Conservation (phyloP, 2,113 vertebrate species). For the Podarcis raffonei region DNA sequence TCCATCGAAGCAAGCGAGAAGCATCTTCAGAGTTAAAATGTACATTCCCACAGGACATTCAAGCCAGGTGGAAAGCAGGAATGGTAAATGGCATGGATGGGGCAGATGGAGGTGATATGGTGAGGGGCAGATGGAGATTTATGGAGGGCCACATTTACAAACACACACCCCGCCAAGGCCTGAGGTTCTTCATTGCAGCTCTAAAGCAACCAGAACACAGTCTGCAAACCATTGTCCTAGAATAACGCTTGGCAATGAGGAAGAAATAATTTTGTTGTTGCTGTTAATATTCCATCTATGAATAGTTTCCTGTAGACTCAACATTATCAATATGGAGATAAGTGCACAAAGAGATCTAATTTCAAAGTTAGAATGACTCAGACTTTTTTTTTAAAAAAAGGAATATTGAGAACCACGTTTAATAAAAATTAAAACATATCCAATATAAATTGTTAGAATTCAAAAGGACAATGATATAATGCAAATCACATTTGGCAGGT, state of each 20-base stretch:
- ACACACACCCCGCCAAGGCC: no score
- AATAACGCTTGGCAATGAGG: neutral
- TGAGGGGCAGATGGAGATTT: no score
- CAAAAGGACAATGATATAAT: neutral
- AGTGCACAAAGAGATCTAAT: neutral
- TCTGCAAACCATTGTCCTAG: neutral
- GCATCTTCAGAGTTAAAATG: no score
- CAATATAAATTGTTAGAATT: constrained; percentile 5
- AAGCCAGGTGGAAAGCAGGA: no score
- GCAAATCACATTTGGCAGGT: neutral
- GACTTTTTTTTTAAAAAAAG: constrained; percentile 7
- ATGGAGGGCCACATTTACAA: no score
- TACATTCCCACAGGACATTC: no score
- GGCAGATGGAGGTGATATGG: no score
- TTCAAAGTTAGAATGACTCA: constrained; percentile 9
- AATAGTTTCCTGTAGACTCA: constrained; percentile 1
- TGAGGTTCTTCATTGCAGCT: no score
- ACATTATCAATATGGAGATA: neutral
- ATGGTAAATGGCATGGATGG: no score
- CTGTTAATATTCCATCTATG: neutral
- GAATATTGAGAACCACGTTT: neutral
- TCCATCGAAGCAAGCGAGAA: no score
- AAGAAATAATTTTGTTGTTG: neutral
- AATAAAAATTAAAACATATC: neutral
- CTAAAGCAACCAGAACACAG: neutral